Evolutionary conservation across 2,113 vertebrate genomes (phyloP).

Genomic region (Rhodinocichla rosea): DNA sequence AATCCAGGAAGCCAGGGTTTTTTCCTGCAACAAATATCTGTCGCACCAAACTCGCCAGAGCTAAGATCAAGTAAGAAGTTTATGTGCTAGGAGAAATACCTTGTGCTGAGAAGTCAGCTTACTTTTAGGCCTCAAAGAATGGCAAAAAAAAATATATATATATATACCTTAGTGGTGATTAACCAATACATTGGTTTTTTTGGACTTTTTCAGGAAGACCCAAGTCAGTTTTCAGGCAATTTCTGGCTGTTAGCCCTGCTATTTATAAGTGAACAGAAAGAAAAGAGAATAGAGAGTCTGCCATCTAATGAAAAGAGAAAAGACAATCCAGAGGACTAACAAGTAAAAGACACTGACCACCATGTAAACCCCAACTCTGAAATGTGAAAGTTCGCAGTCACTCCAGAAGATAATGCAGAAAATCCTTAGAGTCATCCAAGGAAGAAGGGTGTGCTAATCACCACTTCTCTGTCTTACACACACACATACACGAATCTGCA

Average conservation of each 20-base stretch:
- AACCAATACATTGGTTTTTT: background rate
- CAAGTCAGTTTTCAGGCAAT: background rate
- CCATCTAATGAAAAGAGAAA: background rate
- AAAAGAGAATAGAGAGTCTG: background rate
- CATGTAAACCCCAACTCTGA: background rate
- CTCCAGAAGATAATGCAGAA: background rate
- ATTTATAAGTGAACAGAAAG: background rate
- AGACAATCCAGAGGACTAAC: background rate
- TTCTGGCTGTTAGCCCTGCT: background rate
- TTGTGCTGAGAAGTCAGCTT: background rate
- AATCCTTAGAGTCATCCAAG: background rate
- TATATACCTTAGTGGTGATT: background rate
- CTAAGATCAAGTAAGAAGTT: background rate
- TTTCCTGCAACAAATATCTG: background rate
- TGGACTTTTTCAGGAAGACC: background rate
- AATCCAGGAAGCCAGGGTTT: background rate
- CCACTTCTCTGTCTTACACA: background rate
- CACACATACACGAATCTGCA: fast-evolving
- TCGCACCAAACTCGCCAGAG: background rate
- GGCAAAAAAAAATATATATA: background rate
- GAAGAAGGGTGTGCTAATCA: background rate
- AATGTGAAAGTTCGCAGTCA: background rate
- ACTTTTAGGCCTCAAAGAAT: background rate
- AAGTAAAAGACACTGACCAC: background rate
- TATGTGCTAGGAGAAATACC: background rate